These are phyloP conservation scores for Pocillopora verrucosa DNA, from an alignment of 64 coral and sea anemone species.

Conservation along the genomic window DNA sequence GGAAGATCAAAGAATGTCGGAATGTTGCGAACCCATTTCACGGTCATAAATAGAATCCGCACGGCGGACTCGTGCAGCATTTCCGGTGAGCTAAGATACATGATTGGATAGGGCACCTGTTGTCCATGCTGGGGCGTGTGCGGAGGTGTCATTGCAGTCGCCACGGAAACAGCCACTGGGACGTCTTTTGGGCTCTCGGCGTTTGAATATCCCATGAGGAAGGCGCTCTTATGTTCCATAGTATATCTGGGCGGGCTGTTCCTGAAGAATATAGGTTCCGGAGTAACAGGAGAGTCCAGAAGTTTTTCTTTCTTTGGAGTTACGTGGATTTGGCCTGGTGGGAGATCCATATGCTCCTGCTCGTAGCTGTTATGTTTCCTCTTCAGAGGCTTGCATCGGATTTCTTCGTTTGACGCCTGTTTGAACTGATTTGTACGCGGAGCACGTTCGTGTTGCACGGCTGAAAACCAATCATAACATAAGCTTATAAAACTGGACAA, in stretches of 20 bases:
- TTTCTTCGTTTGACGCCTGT: conserved; percentile 11
- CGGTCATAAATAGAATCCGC: conserved; percentile 90
- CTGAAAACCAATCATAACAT: conserved; percentile 27
- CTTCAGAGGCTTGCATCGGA: conserved; percentile 66
- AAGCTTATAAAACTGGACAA: not conserved
- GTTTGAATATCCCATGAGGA: conserved; percentile 36
- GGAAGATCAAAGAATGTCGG: conserved; percentile 94
- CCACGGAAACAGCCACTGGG: conserved; percentile 18
- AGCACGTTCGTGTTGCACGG: conserved; percentile 90
- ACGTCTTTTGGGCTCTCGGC: conserved; percentile 18
- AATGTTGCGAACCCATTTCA: conserved; percentile 97
- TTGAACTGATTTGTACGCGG: conserved; percentile 80
- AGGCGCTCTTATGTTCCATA: conserved; percentile 47
- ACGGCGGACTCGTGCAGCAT: conserved; percentile 88
- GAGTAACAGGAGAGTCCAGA: conserved; percentile 33
- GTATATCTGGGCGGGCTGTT: conserved; percentile 46
- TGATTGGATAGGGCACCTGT: conserved; percentile 21
- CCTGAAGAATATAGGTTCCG: conserved; percentile 46
- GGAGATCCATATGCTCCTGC: conserved; percentile 48
- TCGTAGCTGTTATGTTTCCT: conserved; percentile 58
- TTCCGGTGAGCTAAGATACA: conserved; percentile 81
- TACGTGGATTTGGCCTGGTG: conserved; percentile 14
- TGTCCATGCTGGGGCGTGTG: conserved; percentile 74
- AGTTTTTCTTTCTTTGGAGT: conserved; percentile 64
- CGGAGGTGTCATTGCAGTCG: conserved; percentile 70